phyloP scores from a whole-genome alignment of 2,797 vertebrate species.

The Sebastes flavidus region DNA sequence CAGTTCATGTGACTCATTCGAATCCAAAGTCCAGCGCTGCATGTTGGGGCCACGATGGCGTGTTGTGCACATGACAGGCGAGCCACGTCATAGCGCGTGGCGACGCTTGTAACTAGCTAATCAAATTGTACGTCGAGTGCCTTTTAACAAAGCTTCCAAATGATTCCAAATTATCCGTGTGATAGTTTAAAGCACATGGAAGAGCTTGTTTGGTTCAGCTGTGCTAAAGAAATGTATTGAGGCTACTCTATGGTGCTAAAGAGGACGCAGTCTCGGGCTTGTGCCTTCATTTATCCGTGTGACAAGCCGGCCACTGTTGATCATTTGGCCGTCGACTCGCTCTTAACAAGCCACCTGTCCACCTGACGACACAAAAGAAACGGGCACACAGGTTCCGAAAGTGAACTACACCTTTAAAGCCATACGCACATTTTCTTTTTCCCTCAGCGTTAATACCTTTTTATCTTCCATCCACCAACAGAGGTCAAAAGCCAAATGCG shows the following conservation, averaged over 20 bases:
- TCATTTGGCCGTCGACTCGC: constrained; percentile 23
- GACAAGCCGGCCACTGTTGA: constrained; percentile 36
- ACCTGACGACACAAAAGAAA: constrained; percentile 22
- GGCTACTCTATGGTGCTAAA: constrained; percentile 72
- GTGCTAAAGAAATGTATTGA: constrained; percentile 28
- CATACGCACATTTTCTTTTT: constrained; percentile 13
- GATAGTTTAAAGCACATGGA: constrained; percentile 55
- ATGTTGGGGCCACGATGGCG: constrained; percentile 26
- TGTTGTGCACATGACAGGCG: constrained; percentile 6
- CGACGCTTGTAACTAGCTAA: constrained; percentile 46
- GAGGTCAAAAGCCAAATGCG: constrained; percentile 32
- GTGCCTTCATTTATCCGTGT: constrained; percentile 51
- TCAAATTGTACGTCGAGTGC: constrained; percentile 71
- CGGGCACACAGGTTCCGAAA: constrained; percentile 9
- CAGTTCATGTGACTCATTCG: constrained; percentile 45
- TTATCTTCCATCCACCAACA: constrained; percentile 5
- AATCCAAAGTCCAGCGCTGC: constrained; percentile 10
- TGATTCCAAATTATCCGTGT: constrained; percentile 57
- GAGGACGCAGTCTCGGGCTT: constrained; percentile 47
- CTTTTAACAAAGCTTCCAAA: constrained; percentile 74
- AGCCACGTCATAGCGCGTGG: neutral
- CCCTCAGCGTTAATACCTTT: constrained; percentile 1
- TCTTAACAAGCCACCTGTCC: constrained; percentile 22
- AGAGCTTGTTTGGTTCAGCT: constrained; percentile 19
- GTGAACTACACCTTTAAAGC: constrained; percentile 29